Evolutionary conservation across 2,797 vertebrate species (phyloP), one percentile per base, ranked within the genome.

Genomic region (Gallinago nigripennis): DNA sequence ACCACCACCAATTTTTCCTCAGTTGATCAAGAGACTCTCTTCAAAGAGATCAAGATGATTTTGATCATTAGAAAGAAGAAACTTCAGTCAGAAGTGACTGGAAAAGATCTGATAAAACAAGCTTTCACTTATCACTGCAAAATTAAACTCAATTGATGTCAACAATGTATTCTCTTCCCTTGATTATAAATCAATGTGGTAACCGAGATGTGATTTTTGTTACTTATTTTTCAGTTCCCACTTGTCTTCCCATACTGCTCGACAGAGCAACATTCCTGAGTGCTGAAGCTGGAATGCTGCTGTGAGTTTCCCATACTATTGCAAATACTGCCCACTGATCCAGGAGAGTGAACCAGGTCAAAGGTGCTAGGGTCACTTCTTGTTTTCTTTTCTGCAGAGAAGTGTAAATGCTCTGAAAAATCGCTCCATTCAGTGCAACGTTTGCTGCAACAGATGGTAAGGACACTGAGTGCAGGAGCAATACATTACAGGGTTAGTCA

Each of bases 381-480:
- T 94, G 86, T 93, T 94, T 95, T 96, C 71, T 90, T 82, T 96
- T 86, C 86, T 93, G 69, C 68, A 93, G 53, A 81, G 94, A 88
- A 82, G 58, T 45, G 33, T 58, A 92, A 93, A 78, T 8, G 77
- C 84, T 89, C 92, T 79, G 92, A 92, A 86, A 85, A 90, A 77
- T 31, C 66, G 50, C 83, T 56, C 78, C 1, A 9, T 12, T 70
- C 37, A 70, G 41, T 25, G 54, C 66, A 86, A 48, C 86, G 65
- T 65, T 25, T 75, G 64, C 46, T 82, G 58, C 56, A 73, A 31
- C 53, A 75, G 64, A 70, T 28, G 35, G 60, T 14, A 50, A 45
- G 33, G 61, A 75, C 61, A 41, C 8, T 0, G 2, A 68, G n/a
- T 13, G 31, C 45, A 76, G 53, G 23, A 69, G 18, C 18, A 28